These are phyloP conservation scores for Coilia nasus DNA, from an alignment of 2,797 vertebrate species.

Conservation along the genomic window DNA sequence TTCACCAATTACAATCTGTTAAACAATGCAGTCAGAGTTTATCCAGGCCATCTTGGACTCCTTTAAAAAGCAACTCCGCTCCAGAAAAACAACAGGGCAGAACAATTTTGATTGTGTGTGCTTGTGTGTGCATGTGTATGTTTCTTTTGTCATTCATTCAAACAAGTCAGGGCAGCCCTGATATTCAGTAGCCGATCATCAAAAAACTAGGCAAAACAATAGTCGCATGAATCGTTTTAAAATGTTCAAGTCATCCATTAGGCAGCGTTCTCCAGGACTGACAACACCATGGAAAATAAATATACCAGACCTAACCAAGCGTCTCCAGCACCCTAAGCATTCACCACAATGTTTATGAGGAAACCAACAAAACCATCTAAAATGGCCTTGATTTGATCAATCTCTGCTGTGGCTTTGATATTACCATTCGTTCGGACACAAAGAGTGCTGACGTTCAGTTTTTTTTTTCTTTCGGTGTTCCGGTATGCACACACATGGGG, in stretches of 20 bases:
- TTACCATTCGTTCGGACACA: constrained; percentile 23
- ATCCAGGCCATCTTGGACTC: constrained; percentile 11
- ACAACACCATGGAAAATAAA: background rate
- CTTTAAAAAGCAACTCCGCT: background rate
- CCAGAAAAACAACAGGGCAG: background rate
- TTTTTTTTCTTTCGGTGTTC: background rate
- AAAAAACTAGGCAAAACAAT: constrained; percentile 16
- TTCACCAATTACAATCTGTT: constrained; percentile 7
- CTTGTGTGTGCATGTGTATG: background rate
- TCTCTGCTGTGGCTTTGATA: constrained; percentile 43
- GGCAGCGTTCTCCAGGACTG: constrained; percentile 28
- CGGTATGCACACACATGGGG: background rate
- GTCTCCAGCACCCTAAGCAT: constrained; percentile 30
- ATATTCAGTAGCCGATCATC: background rate
- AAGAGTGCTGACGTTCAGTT: background rate
- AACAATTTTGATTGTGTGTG: background rate
- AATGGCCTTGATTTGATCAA: constrained; percentile 39
- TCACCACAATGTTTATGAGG: constrained; percentile 37
- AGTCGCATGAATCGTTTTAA: constrained; percentile 17
- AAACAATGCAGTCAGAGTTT: constrained; percentile 7
- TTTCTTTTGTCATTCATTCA: background rate
- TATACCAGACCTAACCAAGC: constrained; percentile 13
- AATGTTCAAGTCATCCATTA: background rate
- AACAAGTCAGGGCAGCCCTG: background rate
- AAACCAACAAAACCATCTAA: constrained; percentile 38